Conservation (phyloP, 37 sponge, comb jelly and placozoan genomes). For the Geodia barretti region DNA sequence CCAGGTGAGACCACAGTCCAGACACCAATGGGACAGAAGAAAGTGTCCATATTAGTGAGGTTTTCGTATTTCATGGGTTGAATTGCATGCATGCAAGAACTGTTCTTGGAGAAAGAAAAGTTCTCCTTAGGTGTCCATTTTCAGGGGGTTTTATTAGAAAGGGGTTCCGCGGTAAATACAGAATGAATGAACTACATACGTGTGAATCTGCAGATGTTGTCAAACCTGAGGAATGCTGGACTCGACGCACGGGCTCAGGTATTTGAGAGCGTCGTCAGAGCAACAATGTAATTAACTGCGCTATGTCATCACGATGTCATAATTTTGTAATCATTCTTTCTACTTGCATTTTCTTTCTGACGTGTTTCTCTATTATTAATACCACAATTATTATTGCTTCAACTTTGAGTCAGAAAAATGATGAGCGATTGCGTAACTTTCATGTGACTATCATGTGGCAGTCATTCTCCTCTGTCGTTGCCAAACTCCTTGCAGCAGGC, state of each 20-base stretch:
- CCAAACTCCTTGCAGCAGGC: not conserved
- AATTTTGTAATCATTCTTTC: too few relatives aligned
- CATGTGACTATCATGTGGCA: too few relatives aligned
- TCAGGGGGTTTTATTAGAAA: too few relatives aligned
- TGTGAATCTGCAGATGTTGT: slow-evolving; percentile 44
- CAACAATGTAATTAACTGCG: not conserved
- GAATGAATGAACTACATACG: too few relatives aligned
- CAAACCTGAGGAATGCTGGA: slow-evolving; percentile 41
- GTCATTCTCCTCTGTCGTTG: not conserved
- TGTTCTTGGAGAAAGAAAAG: too few relatives aligned
- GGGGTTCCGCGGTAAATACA: too few relatives aligned
- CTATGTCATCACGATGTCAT: slow-evolving; percentile 2
- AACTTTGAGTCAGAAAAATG: not conserved
- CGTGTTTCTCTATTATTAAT: not conserved
- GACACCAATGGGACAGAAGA: too few relatives aligned
- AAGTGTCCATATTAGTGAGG: too few relatives aligned
- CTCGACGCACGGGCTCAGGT: slow-evolving; percentile 46
- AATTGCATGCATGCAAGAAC: too few relatives aligned
- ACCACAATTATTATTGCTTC: not conserved
- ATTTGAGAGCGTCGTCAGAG: slow-evolving; percentile 51
- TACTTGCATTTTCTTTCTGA: not conserved
- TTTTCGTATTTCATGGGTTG: too few relatives aligned
- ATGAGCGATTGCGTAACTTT: not conserved
- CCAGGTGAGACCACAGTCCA: too few relatives aligned
- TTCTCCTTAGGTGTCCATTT: too few relatives aligned